Conservation (phyloP, 1,140 invertebrate species). For the Stegodyphus dumicola region DNA sequence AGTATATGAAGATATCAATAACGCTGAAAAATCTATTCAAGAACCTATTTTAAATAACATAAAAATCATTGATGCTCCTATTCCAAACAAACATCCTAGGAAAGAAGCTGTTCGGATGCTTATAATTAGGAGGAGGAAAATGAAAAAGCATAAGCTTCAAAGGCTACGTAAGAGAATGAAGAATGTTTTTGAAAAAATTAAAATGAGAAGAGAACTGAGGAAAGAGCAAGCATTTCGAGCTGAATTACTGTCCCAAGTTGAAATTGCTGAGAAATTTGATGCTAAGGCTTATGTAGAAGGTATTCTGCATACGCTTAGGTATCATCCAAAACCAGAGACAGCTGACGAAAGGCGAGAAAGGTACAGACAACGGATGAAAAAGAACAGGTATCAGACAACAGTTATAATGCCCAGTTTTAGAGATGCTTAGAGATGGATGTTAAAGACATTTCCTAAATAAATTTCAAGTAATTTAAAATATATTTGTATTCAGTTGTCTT, state of each 20-base stretch:
- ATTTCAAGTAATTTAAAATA: no score
- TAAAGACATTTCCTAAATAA: no score
- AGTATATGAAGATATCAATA: not conserved
- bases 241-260: conserved; percentile 76
- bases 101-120: conserved; percentile 80
- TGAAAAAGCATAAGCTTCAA: conserved; percentile 85
- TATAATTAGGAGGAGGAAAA: conserved; percentile 82
- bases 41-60: not conserved
- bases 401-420: conserved; percentile 47
- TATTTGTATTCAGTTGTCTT: no score
- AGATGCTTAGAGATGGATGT: not conserved
- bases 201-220: conserved; percentile 75
- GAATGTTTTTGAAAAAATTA: conserved; percentile 77
- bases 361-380: conserved; percentile 17
- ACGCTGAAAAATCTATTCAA: not conserved
- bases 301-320: conserved; percentile 74
- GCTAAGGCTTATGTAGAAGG: conserved; percentile 78
- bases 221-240: conserved; percentile 83
- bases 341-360: conserved; percentile 21
- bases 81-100: conserved; percentile 61
- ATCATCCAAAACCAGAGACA: conserved; percentile 69
- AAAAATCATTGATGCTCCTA: not conserved
- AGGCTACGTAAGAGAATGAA: conserved; percentile 84
- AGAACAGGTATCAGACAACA: conserved; percentile 32
- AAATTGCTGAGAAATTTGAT: conserved; percentile 80